phyloP scores from a whole-genome alignment of 1,140 invertebrate genomes.

The Laupala kohalensis region DNA sequence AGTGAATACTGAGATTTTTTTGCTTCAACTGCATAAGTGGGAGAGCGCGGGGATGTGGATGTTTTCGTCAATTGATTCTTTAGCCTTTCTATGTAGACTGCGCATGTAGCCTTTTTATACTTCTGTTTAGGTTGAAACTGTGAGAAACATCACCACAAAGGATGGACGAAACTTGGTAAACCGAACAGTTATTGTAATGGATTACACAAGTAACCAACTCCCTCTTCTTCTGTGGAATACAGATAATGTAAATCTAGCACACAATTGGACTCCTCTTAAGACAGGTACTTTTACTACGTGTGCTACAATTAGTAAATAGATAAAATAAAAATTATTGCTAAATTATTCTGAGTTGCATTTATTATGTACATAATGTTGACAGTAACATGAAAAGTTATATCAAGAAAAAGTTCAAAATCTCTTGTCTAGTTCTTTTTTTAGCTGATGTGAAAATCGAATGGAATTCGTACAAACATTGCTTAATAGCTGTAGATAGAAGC shows the following conservation, averaged over 20 bases:
- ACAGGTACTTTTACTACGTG: constrained; percentile 26
- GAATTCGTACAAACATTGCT: constrained; percentile 28
- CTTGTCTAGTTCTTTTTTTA: constrained; percentile 28
- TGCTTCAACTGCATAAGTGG: not conserved
- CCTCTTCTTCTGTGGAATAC: constrained; percentile 34
- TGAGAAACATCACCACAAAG: constrained; percentile 17
- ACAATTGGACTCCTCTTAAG: constrained; percentile 26
- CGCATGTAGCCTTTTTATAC: not conserved
- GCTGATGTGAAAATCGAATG: constrained; percentile 28
- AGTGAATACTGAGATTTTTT: constrained; percentile 25
- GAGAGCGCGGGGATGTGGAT: not conserved
- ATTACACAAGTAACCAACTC: constrained; percentile 33
- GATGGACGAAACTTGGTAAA: constrained; percentile 29
- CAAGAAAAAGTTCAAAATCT: not conserved
- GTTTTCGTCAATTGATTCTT: not conserved
- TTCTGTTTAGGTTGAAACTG: constrained; percentile 13
- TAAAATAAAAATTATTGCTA: constrained; percentile 10
- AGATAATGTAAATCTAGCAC: constrained; percentile 24
- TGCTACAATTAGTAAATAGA: constrained; percentile 24
- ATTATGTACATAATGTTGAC: not conserved
- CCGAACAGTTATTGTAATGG: constrained; percentile 33
- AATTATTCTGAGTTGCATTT: not conserved
- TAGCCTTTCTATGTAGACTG: not conserved
- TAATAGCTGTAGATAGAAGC: constrained; percentile 23
- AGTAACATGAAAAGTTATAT: not conserved